Conservation (phyloP, 2,113 vertebrate species). For the Solea solea region DNA sequence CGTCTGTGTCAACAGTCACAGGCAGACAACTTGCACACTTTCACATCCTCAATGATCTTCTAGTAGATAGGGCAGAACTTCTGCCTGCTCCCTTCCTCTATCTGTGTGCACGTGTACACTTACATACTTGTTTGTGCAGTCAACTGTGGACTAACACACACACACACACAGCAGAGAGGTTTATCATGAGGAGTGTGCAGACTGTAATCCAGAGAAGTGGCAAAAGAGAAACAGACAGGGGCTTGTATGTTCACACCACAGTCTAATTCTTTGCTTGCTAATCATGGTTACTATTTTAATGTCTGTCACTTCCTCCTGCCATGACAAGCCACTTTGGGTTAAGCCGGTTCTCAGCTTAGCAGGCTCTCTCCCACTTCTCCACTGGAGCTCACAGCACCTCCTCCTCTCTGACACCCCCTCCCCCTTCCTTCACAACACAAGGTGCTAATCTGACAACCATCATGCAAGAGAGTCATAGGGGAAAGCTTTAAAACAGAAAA, state of each 20-base stretch:
- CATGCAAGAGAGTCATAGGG: conserved; percentile 37
- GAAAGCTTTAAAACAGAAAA: conserved; percentile 34
- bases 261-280: conserved; percentile 59
- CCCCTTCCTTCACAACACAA: conserved; percentile 34
- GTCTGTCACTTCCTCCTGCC: conserved; percentile 80
- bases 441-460: conserved; percentile 70
- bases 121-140: background rate
- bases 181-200: background rate
- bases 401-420: conserved; percentile 22
- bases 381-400: conserved; percentile 42
- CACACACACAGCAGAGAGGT: background rate
- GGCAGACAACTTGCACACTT: conserved; percentile 57
- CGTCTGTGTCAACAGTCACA: conserved; percentile 74
- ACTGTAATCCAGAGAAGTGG: background rate
- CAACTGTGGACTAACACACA: background rate
- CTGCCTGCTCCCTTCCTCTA: conserved; percentile 49
- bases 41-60: conserved; percentile 71
- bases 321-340: conserved; percentile 80
- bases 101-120: conserved; percentile 18
- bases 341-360: conserved; percentile 79
- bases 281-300: conserved; percentile 79
- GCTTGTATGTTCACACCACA: background rate
- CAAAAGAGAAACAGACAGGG: background rate
- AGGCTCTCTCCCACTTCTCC: conserved; percentile 63
- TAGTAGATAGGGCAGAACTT: conserved; percentile 36